Percentiles rank a stretch among this genome's conserved stretches.
phyloP scores from a whole-genome alignment of 2,797 vertebrate genomes.

The Enteromius thamalakanensis region DNA sequence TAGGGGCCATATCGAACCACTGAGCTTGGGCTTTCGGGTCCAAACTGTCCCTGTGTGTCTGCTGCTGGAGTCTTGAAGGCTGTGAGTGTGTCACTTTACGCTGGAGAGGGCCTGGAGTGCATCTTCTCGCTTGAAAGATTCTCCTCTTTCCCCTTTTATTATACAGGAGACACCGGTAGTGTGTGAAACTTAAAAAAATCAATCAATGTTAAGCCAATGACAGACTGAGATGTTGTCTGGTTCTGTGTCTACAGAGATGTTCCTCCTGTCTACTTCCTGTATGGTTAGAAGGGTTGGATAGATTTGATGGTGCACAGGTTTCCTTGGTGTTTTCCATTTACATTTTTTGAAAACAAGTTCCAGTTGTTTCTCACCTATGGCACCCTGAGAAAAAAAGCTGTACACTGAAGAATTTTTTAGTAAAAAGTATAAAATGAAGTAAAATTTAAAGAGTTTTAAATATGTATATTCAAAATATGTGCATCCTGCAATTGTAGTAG shows the following conservation, averaged over 20 bases:
- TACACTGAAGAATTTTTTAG: not conserved
- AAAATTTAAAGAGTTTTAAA: not conserved
- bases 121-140: conserved; percentile 8
- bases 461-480: not conserved
- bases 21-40: not conserved
- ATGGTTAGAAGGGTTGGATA: conserved; percentile 6
- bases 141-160: not conserved
- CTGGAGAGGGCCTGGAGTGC: not conserved
- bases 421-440: not conserved
- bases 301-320: not conserved
- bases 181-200: not conserved
- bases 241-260: conserved; percentile 10
- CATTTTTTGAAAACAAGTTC: not conserved
- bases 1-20: conserved; percentile 39
- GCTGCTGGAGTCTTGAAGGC: conserved; percentile 11
- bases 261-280: conserved; percentile 29
- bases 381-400: not conserved
- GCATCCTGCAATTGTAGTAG: not conserved
- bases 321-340: conserved; percentile 6
- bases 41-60: not conserved
- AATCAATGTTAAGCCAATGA: not conserved
- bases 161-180: not conserved
- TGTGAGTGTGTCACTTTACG: not conserved
- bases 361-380: not conserved
- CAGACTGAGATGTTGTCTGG: not conserved